phyloP scores from a whole-genome alignment of 2,888 invertebrate genomes.

The Gari tellinella region DNA sequence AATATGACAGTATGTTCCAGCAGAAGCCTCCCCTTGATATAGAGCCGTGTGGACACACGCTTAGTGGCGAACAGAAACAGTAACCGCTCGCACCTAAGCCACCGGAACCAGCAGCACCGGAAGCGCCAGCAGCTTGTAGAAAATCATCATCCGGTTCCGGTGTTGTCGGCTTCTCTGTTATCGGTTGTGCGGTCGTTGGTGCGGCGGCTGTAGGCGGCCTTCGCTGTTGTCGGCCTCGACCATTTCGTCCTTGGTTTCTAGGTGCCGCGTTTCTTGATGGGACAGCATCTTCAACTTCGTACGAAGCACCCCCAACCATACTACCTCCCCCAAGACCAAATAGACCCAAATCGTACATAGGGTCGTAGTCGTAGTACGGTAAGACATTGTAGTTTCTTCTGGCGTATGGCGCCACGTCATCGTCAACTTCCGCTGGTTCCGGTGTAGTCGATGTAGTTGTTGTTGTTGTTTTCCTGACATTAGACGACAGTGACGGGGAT shows the following conservation, averaged over 20 bases:
- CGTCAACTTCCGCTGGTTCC: conserved; percentile 22
- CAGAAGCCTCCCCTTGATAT: conserved; percentile 28
- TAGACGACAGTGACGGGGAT: no score
- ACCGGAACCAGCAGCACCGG: conserved; percentile 6
- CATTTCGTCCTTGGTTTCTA: no score
- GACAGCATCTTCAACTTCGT: no score
- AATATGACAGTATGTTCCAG: conserved; percentile 23
- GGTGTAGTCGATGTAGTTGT: conserved; percentile 10
- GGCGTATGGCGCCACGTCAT: neutral
- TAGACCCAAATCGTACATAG: no score
- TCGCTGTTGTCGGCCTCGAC: no score
- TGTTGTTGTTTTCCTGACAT: neutral
- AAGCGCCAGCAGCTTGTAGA: neutral
- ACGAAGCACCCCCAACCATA: no score
- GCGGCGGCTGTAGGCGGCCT: no score
- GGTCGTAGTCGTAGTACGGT: no score
- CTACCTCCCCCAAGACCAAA: no score
- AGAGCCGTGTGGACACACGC: conserved; percentile 16
- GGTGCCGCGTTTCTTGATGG: no score
- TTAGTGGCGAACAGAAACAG: conserved; percentile 44
- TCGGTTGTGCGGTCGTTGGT: neutral
- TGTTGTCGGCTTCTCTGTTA: conserved; percentile 10
- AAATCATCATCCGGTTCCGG: conserved; percentile 21
- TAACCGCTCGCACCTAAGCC: conserved; percentile 12
- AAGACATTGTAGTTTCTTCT: no score